Percentiles rank a stretch among this genome's conserved stretches.
Evolutionary conservation across 2,888 invertebrate genomes (phyloP).

Genomic region (Trachelus troglodyta): DNA sequence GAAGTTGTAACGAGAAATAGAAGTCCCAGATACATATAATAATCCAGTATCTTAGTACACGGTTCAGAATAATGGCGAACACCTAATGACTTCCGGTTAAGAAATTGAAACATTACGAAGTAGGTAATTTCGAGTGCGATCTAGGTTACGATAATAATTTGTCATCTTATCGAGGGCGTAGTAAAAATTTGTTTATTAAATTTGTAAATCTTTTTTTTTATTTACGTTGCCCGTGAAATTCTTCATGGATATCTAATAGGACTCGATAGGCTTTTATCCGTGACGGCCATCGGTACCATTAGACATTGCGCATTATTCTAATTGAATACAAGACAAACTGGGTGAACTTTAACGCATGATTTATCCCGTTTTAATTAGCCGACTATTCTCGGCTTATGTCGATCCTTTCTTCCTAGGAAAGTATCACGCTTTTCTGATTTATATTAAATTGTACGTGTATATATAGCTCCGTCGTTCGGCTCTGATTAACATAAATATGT

Average conservation of each 20-base stretch:
- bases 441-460: background rate
- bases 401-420: background rate
- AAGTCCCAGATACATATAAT: background rate
- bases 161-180: background rate
- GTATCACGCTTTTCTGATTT: background rate
- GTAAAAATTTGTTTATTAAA: background rate
- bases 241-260: background rate
- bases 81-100: background rate
- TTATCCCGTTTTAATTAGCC: slow-evolving; percentile 14
- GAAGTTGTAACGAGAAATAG: background rate
- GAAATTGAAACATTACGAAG: background rate
- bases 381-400: slow-evolving; percentile 11
- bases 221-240: background rate
- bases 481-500: background rate
- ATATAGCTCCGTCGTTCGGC: background rate
- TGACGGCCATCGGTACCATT: background rate
- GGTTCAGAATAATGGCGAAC: background rate
- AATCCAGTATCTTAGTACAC: background rate
- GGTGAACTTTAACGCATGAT: slow-evolving; percentile 19
- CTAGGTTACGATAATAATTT: background rate
- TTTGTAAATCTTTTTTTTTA: background rate
- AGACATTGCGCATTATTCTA: background rate
- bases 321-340: background rate
- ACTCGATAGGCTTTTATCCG: background rate
- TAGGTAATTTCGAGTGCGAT: background rate